Evolutionary conservation across 2,113 vertebrate genomes (phyloP), one percentile per base, ranked within the genome.

Genomic region (Formicarius rufipectus): DNA sequence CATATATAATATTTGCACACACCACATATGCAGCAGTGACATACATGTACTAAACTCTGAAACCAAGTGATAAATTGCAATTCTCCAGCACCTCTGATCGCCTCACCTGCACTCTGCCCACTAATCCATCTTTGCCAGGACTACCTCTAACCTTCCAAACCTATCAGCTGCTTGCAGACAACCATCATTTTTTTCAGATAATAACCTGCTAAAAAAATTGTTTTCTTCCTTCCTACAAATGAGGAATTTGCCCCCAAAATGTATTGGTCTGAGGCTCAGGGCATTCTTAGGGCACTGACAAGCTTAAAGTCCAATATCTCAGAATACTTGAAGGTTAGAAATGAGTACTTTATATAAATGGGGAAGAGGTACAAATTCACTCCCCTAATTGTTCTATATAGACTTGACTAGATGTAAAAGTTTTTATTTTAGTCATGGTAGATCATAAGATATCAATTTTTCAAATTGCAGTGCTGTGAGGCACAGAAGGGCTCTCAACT

Each of bases 71-170:
- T 94, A 93, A 96, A 96, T 95, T 90, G 68, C 92, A 86, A 84
- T 88, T 90, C 79, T 77, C 8, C 88, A 72, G 76, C 68, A 94
- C 79, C 85, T 81, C 92, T 77, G 87, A 93, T 82, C 40, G 0
- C 40, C 85, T 92, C 95, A 96, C 92, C 92, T 97, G 90, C 88
- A 68, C 92, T 93, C 85, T 96, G 92, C 88, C 69, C 93, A 92
- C 83, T 97, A 97, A 97, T 95, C 74, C 71, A 94, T 96, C 94
- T 97, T 85, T 94, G 95, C 95, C 93, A 96, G 71, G 81, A 75
- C 87, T 96, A 90, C 87, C 80, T 87, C 92, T 81, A 95, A 95
- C 95, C 90, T 95, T 90, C 92, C 90, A 96, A 92, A 94, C 92
- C 88, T 75, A 94, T 96, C 95, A 93, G 73, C 74, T 90, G 52